phyloP scores from a whole-genome alignment of 37 sponge, comb jelly and placozoan species.

The Diacarnus erythraeanus region DNA sequence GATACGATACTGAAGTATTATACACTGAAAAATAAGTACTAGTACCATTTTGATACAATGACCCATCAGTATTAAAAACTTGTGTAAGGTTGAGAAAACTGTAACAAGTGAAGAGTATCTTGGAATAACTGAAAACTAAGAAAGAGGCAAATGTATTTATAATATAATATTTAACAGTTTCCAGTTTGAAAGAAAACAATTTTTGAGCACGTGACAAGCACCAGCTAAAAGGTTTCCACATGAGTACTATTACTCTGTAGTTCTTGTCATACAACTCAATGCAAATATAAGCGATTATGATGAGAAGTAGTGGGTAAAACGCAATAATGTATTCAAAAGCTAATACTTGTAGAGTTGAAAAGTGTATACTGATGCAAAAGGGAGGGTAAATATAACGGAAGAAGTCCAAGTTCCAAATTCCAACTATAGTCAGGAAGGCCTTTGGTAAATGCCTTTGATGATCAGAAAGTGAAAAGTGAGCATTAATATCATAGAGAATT shows the following conservation, averaged over 20 bases:
- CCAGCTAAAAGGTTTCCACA: constrained; percentile 29
- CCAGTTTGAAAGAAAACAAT: not conserved
- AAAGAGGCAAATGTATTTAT: constrained; percentile 17
- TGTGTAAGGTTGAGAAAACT: not conserved
- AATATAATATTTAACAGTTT: not conserved
- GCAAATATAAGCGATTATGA: not conserved
- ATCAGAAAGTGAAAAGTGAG: too few species aligned
- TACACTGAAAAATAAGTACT: not conserved
- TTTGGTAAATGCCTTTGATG: not conserved
- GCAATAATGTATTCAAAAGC: constrained; percentile 36
- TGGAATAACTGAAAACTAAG: constrained; percentile 6
- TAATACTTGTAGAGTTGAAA: constrained; percentile 12
- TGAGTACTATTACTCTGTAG: not conserved
- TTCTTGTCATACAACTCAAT: constrained; percentile 22
- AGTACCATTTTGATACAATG: not conserved
- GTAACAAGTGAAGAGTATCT: not conserved
- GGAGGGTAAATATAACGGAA: constrained; percentile 23
- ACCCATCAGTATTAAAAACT: too few species aligned
- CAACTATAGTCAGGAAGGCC: not conserved
- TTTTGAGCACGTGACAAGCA: not conserved
- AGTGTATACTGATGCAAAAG: constrained; percentile 21
- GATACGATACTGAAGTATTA: not conserved
- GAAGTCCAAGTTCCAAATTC: constrained; percentile 53
- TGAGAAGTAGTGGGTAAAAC: constrained; percentile 48
- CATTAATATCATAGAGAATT: not conserved